Conservation (phyloP, 1,140 invertebrate species). For the Platorchestia sp. region DNA sequence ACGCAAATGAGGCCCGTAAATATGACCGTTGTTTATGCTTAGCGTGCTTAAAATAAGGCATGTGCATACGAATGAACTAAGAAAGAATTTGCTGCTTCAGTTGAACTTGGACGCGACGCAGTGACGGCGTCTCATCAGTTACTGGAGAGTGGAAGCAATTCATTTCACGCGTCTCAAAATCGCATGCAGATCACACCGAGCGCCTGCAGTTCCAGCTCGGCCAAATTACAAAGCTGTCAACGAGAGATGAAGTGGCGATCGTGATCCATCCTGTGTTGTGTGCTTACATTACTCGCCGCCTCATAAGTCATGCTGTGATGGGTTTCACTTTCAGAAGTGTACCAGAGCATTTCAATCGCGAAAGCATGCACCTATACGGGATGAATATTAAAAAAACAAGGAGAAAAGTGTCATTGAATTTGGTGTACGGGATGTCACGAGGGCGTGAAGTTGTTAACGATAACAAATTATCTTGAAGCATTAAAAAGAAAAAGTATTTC, state of each 20-base stretch:
- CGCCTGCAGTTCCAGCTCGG: neutral
- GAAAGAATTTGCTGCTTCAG: neutral
- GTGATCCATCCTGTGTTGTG: neutral
- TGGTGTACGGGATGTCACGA: neutral
- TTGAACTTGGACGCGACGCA: neutral
- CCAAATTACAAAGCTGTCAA: slow-evolving; percentile 39
- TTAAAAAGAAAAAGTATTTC: too few relatives aligned
- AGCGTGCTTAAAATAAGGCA: neutral
- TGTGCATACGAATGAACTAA: neutral
- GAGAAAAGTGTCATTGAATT: neutral
- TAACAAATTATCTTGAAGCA: too few relatives aligned
- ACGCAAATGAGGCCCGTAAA: neutral
- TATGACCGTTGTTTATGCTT: neutral
- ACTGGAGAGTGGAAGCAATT: neutral
- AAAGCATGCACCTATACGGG: neutral
- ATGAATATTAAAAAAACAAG: neutral
- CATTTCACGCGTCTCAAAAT: slow-evolving; percentile 11
- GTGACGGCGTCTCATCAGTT: neutral
- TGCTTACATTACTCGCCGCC: neutral
- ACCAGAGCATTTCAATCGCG: neutral
- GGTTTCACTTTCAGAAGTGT: neutral
- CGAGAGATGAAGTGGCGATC: slow-evolving; percentile 10
- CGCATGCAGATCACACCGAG: slow-evolving; percentile 8
- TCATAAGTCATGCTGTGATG: neutral
- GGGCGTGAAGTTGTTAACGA: too few relatives aligned